Conservation (phyloP, 2,797 vertebrate species). For the Sylvia borin region DNA sequence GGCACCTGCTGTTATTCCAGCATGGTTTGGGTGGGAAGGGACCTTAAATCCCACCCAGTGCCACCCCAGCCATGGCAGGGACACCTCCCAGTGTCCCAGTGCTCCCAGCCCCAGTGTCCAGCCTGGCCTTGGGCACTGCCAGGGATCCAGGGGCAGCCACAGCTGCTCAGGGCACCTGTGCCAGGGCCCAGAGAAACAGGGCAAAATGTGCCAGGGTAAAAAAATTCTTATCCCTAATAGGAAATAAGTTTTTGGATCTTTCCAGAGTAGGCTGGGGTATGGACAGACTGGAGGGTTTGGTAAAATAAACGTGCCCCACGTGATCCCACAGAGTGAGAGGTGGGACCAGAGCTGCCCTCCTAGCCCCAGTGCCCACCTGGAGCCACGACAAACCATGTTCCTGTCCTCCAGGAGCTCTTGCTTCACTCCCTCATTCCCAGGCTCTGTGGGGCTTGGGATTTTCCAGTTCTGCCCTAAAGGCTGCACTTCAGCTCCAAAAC, state of each 20-base stretch:
- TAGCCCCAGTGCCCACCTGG: background rate
- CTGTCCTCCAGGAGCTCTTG: background rate
- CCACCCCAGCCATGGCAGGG: background rate
- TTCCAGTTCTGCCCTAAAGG: background rate
- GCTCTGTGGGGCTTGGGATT: background rate
- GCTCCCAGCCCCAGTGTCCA: too few relatives aligned
- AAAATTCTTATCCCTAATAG: too few relatives aligned
- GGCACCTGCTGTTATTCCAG: background rate
- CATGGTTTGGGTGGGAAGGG: background rate
- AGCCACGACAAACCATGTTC: fast-evolving
- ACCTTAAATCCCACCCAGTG: background rate
- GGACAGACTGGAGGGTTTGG: background rate
- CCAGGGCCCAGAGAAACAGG: background rate
- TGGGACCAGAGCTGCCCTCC: background rate
- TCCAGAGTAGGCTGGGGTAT: background rate
- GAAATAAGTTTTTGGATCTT: background rate
- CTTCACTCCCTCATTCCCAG: background rate
- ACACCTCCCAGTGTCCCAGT: background rate
- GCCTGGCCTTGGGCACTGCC: background rate
- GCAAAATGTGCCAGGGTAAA: background rate
- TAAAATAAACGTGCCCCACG: background rate
- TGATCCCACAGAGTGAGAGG: background rate
- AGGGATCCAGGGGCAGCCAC: background rate
- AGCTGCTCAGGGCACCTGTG: background rate
- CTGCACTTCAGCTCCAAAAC: background rate